These are phyloP conservation scores for Poicephalus gulielmi DNA, from an alignment of 2,113 vertebrate species.

Conservation along the genomic window DNA sequence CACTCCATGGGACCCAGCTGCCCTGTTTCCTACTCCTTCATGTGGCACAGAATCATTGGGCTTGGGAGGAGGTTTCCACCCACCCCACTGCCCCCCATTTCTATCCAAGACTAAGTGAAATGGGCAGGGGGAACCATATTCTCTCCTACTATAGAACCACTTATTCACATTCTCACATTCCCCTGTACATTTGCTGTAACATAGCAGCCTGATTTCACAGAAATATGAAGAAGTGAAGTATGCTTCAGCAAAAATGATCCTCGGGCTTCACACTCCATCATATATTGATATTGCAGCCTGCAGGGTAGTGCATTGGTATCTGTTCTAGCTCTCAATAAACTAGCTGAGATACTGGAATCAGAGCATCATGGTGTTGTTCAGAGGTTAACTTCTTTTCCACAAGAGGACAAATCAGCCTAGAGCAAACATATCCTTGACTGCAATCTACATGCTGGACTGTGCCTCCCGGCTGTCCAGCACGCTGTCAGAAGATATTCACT, in stretches of 20 bases:
- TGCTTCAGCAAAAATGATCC: neutral
- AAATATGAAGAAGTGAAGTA: neutral
- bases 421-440: conserved; percentile 15
- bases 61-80: neutral
- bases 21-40: neutral
- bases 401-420: neutral
- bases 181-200: neutral
- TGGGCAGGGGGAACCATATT: neutral
- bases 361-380: neutral
- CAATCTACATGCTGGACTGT: neutral
- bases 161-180: neutral
- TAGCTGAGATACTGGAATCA: neutral
- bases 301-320: neutral
- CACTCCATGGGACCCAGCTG: neutral
- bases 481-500: neutral
- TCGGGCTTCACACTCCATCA: neutral
- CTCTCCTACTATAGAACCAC: neutral
- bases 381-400: neutral
- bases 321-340: neutral
- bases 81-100: neutral
- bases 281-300: neutral
- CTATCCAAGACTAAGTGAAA: fast-evolving
- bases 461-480: neutral
- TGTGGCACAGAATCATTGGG: neutral
- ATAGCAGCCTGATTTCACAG: neutral